Conservation (phyloP, 2,888 invertebrate genomes). For the Neelides folsomi region DNA sequence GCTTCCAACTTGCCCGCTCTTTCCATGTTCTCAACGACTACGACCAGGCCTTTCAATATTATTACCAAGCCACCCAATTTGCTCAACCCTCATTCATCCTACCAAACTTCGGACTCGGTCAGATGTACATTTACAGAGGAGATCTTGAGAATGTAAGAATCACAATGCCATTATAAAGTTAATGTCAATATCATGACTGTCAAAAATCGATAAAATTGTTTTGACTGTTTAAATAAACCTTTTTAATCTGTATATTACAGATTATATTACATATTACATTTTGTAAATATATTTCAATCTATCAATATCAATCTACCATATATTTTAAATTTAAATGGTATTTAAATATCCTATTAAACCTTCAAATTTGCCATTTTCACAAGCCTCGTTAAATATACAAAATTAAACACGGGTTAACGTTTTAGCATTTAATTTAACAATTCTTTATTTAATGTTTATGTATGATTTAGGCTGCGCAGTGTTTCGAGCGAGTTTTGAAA, state of each 20-base stretch:
- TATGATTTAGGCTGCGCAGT: conserved; percentile 69
- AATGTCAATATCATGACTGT: background rate
- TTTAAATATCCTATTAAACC: too few species aligned
- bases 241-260: background rate
- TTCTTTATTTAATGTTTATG: background rate
- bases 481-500: conserved; percentile 97
- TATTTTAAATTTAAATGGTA: too few species aligned
- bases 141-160: conserved; percentile 79
- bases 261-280: background rate
- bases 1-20: conserved; percentile 89
- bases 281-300: background rate
- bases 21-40: conserved; percentile 84
- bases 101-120: conserved; percentile 94
- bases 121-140: conserved; percentile 96
- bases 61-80: conserved; percentile 97
- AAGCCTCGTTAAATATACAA: too few species aligned
- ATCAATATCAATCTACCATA: background rate
- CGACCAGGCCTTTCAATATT: conserved; percentile 97
- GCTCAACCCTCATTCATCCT: conserved; percentile 87
- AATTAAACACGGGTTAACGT: too few species aligned
- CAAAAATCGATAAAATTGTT: background rate
- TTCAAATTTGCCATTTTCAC: too few species aligned
- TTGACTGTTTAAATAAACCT: background rate
- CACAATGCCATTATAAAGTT: too few species aligned
- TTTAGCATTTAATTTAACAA: too few species aligned